phyloP scores from a whole-genome alignment of 2,113 vertebrate species.

The Stomatorhinus ivindoensis region DNA sequence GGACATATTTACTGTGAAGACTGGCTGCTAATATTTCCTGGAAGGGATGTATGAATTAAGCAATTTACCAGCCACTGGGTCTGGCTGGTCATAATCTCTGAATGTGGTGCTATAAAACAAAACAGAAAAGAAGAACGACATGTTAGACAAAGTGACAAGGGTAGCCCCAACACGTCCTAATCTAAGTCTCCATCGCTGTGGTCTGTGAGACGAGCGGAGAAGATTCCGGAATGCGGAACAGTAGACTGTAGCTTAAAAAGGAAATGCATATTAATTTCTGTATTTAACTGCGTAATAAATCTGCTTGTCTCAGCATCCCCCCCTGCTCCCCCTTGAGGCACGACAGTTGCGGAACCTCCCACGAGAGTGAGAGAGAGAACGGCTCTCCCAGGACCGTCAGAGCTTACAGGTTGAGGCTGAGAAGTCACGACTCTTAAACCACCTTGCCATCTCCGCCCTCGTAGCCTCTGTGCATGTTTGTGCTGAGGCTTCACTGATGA shows the following conservation, averaged over 20 bases:
- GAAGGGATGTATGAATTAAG: neutral
- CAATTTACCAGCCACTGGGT: neutral
- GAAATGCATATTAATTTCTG: conserved; percentile 8
- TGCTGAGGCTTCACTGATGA: neutral
- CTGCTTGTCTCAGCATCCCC: neutral
- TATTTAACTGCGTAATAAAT: neutral
- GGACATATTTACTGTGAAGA: neutral
- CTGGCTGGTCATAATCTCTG: neutral
- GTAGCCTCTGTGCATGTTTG: neutral
- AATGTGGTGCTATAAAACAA: neutral
- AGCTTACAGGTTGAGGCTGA: neutral
- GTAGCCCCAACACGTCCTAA: neutral
- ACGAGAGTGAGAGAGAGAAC: neutral
- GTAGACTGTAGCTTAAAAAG: neutral
- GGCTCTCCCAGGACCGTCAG: neutral
- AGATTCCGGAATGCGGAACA: neutral
- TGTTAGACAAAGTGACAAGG: neutral
- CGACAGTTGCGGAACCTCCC: neutral
- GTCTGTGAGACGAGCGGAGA: neutral
- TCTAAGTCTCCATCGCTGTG: neutral
- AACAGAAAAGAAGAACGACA: neutral
- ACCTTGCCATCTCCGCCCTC: neutral
- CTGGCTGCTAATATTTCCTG: neutral
- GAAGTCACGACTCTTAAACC: neutral
- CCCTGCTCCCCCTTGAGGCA: neutral